Percentiles rank a stretch among this genome's conserved stretches.
These are phyloP conservation scores for Pituophis catenifer DNA, from an alignment of 2,113 vertebrate species.

Conservation along the genomic window DNA sequence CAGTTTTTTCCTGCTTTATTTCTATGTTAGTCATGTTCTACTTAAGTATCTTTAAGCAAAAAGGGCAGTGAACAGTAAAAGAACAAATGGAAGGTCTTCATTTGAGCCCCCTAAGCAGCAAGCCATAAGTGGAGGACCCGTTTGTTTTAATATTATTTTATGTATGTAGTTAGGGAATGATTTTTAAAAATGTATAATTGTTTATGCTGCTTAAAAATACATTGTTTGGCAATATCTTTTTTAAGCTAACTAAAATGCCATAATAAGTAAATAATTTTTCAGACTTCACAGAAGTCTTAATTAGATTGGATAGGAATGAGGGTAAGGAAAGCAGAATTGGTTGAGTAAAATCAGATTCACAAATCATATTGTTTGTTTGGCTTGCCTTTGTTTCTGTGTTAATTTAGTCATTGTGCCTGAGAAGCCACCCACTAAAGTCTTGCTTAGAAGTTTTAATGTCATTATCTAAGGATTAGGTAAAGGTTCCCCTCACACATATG, in stretches of 20 bases:
- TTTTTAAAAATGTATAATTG: background rate
- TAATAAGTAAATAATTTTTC: background rate
- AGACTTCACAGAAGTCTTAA: background rate
- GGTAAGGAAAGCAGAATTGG: background rate
- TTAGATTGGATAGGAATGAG: background rate
- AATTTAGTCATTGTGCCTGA: background rate
- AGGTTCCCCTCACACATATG: too few species aligned
- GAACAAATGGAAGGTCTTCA: background rate
- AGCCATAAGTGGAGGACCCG: background rate
- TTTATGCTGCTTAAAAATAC: background rate
- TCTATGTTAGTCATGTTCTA: slow-evolving; percentile 63
- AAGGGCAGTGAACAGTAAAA: background rate
- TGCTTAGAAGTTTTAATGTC: background rate
- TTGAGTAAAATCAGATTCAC: background rate
- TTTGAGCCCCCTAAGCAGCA: slow-evolving; percentile 21
- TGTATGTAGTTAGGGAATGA: background rate
- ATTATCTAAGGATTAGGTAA: background rate
- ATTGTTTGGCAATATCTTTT: background rate
- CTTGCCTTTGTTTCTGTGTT: background rate
- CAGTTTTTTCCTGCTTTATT: slow-evolving; percentile 69
- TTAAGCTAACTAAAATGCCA: background rate
- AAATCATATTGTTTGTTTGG: background rate
- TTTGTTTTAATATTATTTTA: background rate
- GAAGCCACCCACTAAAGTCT: background rate
- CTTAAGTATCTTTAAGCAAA: slow-evolving; percentile 66